Base-by-base conservation (phyloP, 1,140 invertebrate genomes). In the Caenorhabditis briggsae region DNA sequence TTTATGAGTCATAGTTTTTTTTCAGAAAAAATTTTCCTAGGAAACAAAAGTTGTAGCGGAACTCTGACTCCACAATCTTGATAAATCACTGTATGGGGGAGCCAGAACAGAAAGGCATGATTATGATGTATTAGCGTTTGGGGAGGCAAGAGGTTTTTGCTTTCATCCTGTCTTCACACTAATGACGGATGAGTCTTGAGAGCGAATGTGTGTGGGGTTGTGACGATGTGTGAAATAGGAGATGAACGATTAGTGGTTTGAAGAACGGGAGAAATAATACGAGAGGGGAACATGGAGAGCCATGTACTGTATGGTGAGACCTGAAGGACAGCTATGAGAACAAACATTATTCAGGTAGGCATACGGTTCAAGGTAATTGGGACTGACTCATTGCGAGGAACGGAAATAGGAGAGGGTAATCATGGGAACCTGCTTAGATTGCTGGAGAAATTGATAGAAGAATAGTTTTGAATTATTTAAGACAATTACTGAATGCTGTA, bases 141-240 rank as follows among this genome's bases (percentile, higher is more conserved):
- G 70, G 70, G 70, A 78, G 33, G 20, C 46, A 18, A n/a, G 33
- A 33, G 46, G 46, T 50, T 78, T 78, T 70, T 70, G 46, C 20
- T 78, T 78, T 61, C 23, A 11, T 8, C 59, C 41, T 78, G 70
- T 78, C 70, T 78, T 78, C 70, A 78, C 70, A 50, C 70, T 78
- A 78, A 78, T 78, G 70, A 78, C 50, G 70, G 70, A 78, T 78
- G 70, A 23, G 46, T 78, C 70, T 78, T 78, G 70, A 78, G 33
- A 33, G 33, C 33, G 33, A 33, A n/a, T n/a, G 33, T 3, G 33
- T 33, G 70, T 50, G 70, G 70, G 46, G 70, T 78, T 70, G 41
- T 70, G 65, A 70, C 65, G 65, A 78, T 78, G 70, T 78, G 70
- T 78, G 70, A 78, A 78, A 50, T 78, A 78, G n/a, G 70, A 78